These are phyloP conservation scores for Babylonia areolata DNA, from an alignment of 1,140 invertebrate species.

Conservation along the genomic window DNA sequence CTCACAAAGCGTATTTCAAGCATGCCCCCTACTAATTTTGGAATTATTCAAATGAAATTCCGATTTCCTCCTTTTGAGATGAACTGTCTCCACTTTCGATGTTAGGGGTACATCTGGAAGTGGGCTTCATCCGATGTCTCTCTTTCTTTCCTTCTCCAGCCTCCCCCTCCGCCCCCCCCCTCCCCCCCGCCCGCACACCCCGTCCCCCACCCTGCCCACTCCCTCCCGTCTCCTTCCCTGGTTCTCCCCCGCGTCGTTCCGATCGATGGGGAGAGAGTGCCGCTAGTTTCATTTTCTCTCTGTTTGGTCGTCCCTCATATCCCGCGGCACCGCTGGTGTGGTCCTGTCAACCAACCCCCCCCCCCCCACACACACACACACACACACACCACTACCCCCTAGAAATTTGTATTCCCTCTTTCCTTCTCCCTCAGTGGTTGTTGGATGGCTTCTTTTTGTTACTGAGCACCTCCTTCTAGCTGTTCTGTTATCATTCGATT, in stretches of 20 bases:
- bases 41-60: neutral
- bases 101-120: neutral
- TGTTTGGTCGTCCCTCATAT: constrained; percentile 28
- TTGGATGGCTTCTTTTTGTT: no score
- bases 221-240: neutral
- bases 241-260: neutral
- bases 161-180: neutral
- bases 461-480: no score
- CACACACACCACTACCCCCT: no score
- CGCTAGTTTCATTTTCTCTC: constrained; percentile 15
- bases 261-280: constrained; percentile 17
- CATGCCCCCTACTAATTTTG: no score
- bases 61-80: neutral
- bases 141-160: neutral
- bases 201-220: neutral
- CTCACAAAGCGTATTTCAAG: no score
- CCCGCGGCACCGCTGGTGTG: neutral
- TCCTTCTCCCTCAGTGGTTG: no score
- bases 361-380: neutral
- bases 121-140: neutral
- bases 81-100: neutral
- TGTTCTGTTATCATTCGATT: no score
- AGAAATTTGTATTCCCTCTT: no score
- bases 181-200: neutral
- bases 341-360: neutral